Evolutionary conservation across 2,888 invertebrate genomes (phyloP).

Genomic region (Standfussiana lucernea): DNA sequence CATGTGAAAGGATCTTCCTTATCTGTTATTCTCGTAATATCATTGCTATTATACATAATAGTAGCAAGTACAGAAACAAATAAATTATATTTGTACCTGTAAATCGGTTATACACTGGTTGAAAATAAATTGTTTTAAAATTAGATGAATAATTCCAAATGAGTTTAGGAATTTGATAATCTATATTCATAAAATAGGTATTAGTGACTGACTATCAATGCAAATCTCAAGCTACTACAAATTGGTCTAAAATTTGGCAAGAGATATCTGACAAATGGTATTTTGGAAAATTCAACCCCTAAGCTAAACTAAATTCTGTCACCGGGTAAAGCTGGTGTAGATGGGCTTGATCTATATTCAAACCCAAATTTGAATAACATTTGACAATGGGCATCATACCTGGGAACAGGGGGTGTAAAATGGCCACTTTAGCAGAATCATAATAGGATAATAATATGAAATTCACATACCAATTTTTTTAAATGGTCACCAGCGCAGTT

Average conservation of each 20-base stretch:
- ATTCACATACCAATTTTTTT: too few relatives aligned
- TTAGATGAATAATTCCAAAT: background rate
- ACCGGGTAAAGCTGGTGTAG: background rate
- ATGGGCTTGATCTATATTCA: background rate
- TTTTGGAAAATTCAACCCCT: background rate
- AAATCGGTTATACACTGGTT: background rate
- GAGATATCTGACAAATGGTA: background rate
- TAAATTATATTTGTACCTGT: background rate
- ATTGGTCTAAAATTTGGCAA: background rate
- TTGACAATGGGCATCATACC: background rate
- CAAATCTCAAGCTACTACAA: background rate
- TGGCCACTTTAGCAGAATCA: too few relatives aligned
- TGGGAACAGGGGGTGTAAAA: too few relatives aligned
- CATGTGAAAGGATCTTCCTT: background rate
- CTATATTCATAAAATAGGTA: background rate
- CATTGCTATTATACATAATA: background rate
- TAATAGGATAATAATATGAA: too few relatives aligned
- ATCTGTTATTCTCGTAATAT: background rate
- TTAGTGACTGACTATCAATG: background rate
- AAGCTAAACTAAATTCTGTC: background rate
- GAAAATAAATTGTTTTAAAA: background rate
- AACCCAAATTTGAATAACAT: background rate
- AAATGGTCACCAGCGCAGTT: too few relatives aligned
- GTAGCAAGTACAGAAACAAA: background rate
- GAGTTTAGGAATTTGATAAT: background rate